Percentiles rank a stretch among this genome's conserved stretches.
Conservation (phyloP, 2,888 invertebrate genomes). For the Isoperla grammatica region DNA sequence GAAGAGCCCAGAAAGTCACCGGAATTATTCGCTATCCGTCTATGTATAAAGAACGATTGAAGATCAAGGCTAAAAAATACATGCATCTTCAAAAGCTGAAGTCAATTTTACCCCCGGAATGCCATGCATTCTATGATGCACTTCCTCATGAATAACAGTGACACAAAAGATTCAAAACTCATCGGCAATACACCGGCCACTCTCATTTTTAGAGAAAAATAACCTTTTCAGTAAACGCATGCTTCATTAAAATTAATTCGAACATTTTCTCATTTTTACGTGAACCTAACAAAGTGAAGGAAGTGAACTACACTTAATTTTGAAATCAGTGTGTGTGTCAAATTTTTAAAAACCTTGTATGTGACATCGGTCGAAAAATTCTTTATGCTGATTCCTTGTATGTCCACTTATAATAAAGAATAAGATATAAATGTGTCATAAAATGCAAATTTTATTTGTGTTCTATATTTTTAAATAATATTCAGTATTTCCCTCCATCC, state of each 20-base stretch:
- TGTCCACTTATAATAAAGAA: not conserved
- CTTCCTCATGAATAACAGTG: constrained; percentile 23
- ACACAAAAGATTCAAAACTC: too few species aligned
- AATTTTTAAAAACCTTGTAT: not conserved
- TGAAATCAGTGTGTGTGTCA: not conserved
- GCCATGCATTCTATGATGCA: constrained; percentile 28
- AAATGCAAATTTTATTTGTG: too few species aligned
- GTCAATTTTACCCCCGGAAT: constrained; percentile 23
- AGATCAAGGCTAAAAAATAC: constrained; percentile 26
- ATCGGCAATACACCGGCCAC: too few species aligned
- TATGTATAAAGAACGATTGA: not conserved
- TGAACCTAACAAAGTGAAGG: not conserved
- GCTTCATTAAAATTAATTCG: too few species aligned
- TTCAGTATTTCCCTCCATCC: too few species aligned
- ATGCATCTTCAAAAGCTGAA: constrained; percentile 30
- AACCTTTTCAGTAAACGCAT: not conserved
- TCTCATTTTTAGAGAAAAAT: too few species aligned
- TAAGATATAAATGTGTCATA: not conserved
- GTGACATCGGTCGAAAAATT: not conserved
- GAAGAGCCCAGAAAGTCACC: not conserved
- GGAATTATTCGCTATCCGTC: constrained; percentile 11
- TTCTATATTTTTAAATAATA: too few species aligned
- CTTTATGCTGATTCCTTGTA: not conserved
- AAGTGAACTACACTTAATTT: not conserved
- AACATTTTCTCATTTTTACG: not conserved